Conservation (phyloP, 1,140 invertebrate species). For the Dreissena polymorpha region DNA sequence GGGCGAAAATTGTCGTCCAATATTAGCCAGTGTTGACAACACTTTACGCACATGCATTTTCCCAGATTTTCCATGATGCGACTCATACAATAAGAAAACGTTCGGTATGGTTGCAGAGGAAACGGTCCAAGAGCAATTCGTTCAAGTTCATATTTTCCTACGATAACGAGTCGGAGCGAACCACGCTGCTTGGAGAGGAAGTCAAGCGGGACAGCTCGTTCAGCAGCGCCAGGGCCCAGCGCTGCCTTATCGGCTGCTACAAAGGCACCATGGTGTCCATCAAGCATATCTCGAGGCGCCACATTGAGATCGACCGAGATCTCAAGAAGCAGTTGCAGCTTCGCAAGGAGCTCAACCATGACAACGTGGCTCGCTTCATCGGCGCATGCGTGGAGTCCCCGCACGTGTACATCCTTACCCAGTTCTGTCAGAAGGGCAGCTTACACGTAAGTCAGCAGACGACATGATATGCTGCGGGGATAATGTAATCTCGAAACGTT, state of each 20-base stretch:
- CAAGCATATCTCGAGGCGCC: constrained; percentile 88
- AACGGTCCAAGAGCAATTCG: constrained; percentile 30
- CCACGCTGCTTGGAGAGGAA: constrained; percentile 57
- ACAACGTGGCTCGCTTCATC: constrained; percentile 98
- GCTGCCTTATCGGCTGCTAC: constrained; percentile 90
- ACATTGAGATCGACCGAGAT: constrained; percentile 93
- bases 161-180: constrained; percentile 53
- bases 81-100: too few relatives aligned
- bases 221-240: constrained; percentile 82
- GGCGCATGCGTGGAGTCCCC: constrained; percentile 93
- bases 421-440: constrained; percentile 91
- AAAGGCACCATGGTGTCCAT: constrained; percentile 73
- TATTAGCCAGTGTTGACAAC: too few relatives aligned
- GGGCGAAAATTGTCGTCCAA: too few relatives aligned
- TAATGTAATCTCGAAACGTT: too few relatives aligned
- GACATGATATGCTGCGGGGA: too few relatives aligned
- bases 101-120: background rate
- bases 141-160: constrained; percentile 51
- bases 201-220: constrained; percentile 69
- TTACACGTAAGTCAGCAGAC: background rate
- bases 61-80: too few relatives aligned
- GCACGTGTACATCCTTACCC: constrained; percentile 92
- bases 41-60: too few relatives aligned
- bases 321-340: constrained; percentile 89
- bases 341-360: constrained; percentile 93